Evolutionary conservation across 1,140 invertebrate species (phyloP), one percentile per base, ranked within the genome.

Genomic region (Sesamia nonagrioides): DNA sequence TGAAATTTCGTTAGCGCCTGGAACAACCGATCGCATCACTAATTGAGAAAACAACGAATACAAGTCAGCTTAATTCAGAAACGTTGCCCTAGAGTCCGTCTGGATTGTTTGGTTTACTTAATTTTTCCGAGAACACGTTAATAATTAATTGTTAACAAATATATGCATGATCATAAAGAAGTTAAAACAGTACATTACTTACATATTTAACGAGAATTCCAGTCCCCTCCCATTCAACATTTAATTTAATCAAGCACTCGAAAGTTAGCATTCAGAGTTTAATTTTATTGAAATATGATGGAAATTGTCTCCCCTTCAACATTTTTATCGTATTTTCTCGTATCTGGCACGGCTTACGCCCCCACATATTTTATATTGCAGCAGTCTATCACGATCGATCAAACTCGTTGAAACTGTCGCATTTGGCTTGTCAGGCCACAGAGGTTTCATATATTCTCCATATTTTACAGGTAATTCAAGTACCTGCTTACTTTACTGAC

Each of bases 321-420:
- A 40, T 61, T 61, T 61, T 33, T n/a, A n/a, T 35, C 60, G 15
- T 15, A 61, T 61, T 37, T 61, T 61, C 27, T 61, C 27, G n/a
- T 17, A 37, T 21, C 17, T 9, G 27, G 3, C 54, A 0, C 54
- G 18, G 54, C 18, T 56, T 56, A 56, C 21, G 45, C 13, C 54
- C 54, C 9, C 54, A 9, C 54, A 13, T 27, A 56, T 56, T 56
- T 56, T 27, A 56, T 11, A n/a, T 61, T 40, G 33, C 11, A 37
- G 35, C 35, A 18, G 18, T 61, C 60, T 61, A 37, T 40, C 60
- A 15, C 54, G 60, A 61, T 61, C 60, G 60, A 61, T 61, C 60
- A 61, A n/a, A 61, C 15, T 27, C 21, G 54, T 58, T 61, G 60
- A 35, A 61, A 61, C 17, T 17, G 33, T 40, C 35, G 33, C 33